Evolutionary conservation across 2,113 vertebrate genomes (phyloP), one percentile per base, ranked within the genome.

Genomic region (Vidua chalybeata): DNA sequence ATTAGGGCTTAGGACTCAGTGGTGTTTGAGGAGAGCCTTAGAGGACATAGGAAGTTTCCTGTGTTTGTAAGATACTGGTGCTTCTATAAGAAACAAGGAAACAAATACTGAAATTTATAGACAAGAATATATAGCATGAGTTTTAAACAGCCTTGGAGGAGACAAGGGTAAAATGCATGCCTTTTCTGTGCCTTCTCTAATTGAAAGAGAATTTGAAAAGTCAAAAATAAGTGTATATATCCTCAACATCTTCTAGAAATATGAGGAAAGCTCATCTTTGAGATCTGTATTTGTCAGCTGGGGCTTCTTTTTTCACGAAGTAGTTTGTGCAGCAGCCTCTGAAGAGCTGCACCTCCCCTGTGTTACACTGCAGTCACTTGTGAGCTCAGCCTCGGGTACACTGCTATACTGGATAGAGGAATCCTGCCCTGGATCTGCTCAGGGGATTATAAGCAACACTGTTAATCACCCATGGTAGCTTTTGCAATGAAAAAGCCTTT

Each of bases 311-410:
- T 24, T 62, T 48, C 45, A 11, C 0, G 9, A 21, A 20, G 13
- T 27, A 4, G 5, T 46, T 79, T 35, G 51, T 23, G 37, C 4
- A n/a, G 46, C 49, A 76, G 41, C 10, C 21, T 63, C 35, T 2
- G 2, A 37, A 45, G n/a, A 49, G 26, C 52, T 0, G 0, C 54
- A 55, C 4, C 46, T 74, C 16, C 22, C 2, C 66, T 33, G 27
- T 20, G 20, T 41, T 49, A 7, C 52, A 4, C 39, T 16, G 69
- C 56, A 81, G 8, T 4, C 8, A 1, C 6, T 46, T 43, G 55
- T 11, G 4, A 78, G 26, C 13, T 28, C 39, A 68, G 28, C 33
- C 66, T 48, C 1, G 1, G 41, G 24, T 33, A 15, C 68, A 7
- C 17, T 22, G 27, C 3, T 11, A 9, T 1, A 16, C 37, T 84